Evolutionary conservation across 2,888 invertebrate genomes (phyloP), one percentile per base, ranked within the genome.

Genomic region (Criorhina ranunculi): DNA sequence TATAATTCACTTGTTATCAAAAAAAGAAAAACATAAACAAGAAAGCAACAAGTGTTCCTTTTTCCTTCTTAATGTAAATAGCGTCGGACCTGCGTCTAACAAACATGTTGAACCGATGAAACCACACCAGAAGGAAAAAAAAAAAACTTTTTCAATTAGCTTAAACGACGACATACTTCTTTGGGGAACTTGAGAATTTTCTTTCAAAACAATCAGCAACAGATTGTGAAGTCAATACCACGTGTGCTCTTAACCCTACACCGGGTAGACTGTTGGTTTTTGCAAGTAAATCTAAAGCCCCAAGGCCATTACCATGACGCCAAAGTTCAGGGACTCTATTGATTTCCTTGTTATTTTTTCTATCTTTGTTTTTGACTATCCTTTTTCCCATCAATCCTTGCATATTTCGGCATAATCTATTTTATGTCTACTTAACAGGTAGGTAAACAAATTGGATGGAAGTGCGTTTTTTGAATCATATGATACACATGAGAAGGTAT

Each of bases 281-380:
- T 49, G 33, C 12, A 53, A 15, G 15, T n/a, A 51, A 29, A 12
- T 51, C 24, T n/a, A 0, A 6, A n/a, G 7, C 11, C 51, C 51
- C 4, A 5, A 51, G 53, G 53, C 15, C 31, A 53, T 53, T 31
- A 24, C 49, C 35, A 49, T 24, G 64, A 37, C 35, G 24, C 7
- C 19, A 31, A 64, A 64, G 64, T 64, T 64, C 64, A 64, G 35
- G 64, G 64, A 29, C 49, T 37, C 35, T 6, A 1, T 35, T 35
- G 24, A 29, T 12, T 51, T n/a, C n/a, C n/a, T 29, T 29, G n/a
- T 31, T 31, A 2, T 19, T 19, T 19, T 46, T 29, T 2, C n/a
- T 60, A 7, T 2, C 15, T 35, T 11, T 12, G 5, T 31, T 46
- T 19, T 37, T 7, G 19, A 11, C 3, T 31, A 5, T 19, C 12